Percentiles rank a stretch among this genome's conserved stretches.
phyloP scores from a whole-genome alignment of 2,888 invertebrate species.

The Hypsopygia costalis region DNA sequence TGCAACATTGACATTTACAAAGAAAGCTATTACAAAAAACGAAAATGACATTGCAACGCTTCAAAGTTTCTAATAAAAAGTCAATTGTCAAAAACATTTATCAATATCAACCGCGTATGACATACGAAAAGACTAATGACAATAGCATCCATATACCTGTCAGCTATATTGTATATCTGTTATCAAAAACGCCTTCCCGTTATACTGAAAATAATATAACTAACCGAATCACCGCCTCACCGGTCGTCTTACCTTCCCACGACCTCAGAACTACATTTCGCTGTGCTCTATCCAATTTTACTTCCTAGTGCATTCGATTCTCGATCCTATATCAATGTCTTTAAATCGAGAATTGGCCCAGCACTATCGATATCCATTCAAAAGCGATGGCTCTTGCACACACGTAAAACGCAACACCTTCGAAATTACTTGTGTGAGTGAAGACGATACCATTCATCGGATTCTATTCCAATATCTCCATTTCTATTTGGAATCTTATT shows the following conservation, averaged over 20 bases:
- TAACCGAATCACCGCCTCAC: slow-evolving; percentile 68
- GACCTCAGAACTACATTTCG: slow-evolving; percentile 70
- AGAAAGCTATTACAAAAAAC: too few species aligned
- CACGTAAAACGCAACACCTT: slow-evolving; percentile 55
- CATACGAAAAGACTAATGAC: slow-evolving; percentile 17
- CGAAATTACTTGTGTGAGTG: slow-evolving; percentile 38
- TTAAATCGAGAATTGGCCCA: slow-evolving; percentile 35
- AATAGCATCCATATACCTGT: slow-evolving; percentile 8
- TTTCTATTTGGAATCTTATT: slow-evolving; percentile 30
- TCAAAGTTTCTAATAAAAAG: slow-evolving; percentile 10
- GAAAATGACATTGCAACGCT: neutral
- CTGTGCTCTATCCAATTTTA: slow-evolving; percentile 72
- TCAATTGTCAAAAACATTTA: slow-evolving; percentile 18
- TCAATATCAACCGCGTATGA: slow-evolving; percentile 13
- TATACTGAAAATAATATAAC: slow-evolving; percentile 61
- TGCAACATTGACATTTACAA: too few species aligned
- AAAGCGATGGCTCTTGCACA: slow-evolving; percentile 59
- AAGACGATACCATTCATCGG: slow-evolving; percentile 35
- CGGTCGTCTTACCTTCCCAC: slow-evolving; percentile 65
- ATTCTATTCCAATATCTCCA: slow-evolving; percentile 14
- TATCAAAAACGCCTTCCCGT: slow-evolving; percentile 72
- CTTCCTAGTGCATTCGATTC: slow-evolving; percentile 61
- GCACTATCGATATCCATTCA: slow-evolving; percentile 56
- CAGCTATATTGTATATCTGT: slow-evolving; percentile 35
- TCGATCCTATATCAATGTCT: slow-evolving; percentile 28